A percentile compares a stretch with the other conserved stretches of the same genome.
Evolutionary conservation across 2,797 vertebrate species (phyloP).

Genomic region (Pipistrellus pipistrellus): DNA sequence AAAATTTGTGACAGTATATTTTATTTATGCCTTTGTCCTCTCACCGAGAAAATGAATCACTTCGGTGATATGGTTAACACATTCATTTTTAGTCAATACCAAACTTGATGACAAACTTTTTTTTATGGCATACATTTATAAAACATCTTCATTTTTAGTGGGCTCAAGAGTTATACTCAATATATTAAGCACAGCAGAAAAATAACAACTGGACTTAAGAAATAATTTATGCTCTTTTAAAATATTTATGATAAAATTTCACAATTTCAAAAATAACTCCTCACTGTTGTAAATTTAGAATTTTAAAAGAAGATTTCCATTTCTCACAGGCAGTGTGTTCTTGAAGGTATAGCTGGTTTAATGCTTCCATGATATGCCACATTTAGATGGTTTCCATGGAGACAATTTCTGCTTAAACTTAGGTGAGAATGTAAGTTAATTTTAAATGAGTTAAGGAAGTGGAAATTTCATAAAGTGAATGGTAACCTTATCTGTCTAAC

Average conservation of each 20-base stretch:
- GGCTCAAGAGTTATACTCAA: neutral
- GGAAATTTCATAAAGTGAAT: conserved; percentile 62
- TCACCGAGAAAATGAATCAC: conserved; percentile 9
- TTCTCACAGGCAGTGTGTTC: neutral
- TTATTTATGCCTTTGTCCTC: neutral
- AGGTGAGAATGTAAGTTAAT: conserved; percentile 88
- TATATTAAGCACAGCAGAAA: conserved; percentile 31
- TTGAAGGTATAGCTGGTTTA: conserved; percentile 58
- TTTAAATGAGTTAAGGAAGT: conserved; percentile 69
- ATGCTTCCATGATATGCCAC: conserved; percentile 80
- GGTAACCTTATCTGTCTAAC: conserved; percentile 53
- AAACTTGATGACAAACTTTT: neutral
- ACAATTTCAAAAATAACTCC: conserved; percentile 45
- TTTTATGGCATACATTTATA: conserved; percentile 30
- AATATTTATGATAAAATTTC: conserved; percentile 61
- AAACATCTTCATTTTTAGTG: neutral
- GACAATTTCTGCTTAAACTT: conserved; percentile 86
- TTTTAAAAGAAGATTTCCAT: conserved; percentile 12
- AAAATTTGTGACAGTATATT: neutral
- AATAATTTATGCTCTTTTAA: conserved; percentile 65
- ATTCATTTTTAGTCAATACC: neutral
- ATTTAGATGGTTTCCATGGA: conserved; percentile 87
- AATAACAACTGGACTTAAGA: conserved; percentile 32
- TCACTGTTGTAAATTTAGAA: neutral
- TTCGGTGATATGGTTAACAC: neutral